A percentile compares a stretch with the other conserved stretches of the same genome.
phyloP scores from a whole-genome alignment of 2,113 vertebrate genomes.

The Sinocyclocheilus grahami region DNA sequence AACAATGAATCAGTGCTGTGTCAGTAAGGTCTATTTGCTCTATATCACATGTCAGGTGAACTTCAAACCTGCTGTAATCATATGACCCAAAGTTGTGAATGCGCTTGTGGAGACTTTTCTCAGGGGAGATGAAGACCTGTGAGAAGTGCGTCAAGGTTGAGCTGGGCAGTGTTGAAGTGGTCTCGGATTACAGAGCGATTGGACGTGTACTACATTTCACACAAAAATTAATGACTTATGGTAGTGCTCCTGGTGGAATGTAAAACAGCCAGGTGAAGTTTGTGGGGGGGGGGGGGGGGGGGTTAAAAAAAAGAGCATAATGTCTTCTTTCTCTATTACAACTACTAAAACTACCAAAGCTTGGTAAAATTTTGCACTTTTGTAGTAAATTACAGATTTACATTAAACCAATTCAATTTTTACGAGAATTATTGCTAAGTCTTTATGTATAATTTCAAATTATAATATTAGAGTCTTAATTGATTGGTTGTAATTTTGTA shows the following conservation, averaged over 20 bases:
- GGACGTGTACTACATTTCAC: not conserved
- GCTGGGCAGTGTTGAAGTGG: not conserved
- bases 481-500: not conserved
- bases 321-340: not conserved
- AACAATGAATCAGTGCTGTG: not conserved
- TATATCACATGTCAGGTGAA: slow-evolving; percentile 11
- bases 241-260: not conserved
- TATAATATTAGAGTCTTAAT: not conserved
- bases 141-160: not conserved
- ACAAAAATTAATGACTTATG: not conserved
- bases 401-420: not conserved
- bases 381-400: not conserved
- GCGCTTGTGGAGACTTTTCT: not conserved
- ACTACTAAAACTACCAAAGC: not conserved
- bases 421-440: not conserved
- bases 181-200: not conserved
- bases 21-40: not conserved
- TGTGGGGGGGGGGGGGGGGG: too few relatives aligned
- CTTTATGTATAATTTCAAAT: not conserved
- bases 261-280: slow-evolving; percentile 18
- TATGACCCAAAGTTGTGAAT: not conserved
- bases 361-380: not conserved
- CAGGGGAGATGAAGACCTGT: not conserved
- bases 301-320: not conserved
- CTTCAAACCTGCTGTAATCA: slow-evolving; percentile 6